Evolutionary conservation across 1,140 invertebrate species (phyloP).

Genomic region (Trichonephila clavata): DNA sequence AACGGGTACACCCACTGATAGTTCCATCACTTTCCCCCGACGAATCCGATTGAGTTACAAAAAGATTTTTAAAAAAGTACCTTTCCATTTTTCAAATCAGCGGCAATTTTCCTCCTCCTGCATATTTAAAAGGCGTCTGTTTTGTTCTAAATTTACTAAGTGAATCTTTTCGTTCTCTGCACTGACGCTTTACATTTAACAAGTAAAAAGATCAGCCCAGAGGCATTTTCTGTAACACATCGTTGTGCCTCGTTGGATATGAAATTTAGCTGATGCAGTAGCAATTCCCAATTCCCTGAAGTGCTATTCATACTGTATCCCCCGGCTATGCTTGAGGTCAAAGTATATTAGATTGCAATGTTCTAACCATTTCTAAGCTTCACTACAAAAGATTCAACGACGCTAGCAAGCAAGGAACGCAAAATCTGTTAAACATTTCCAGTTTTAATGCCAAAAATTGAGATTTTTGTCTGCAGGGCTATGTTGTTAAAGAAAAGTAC

Average conservation of each 20-base stretch:
- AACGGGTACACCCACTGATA: no score
- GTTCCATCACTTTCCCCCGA: no score
- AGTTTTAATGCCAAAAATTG: not conserved
- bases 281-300: conserved; percentile 39
- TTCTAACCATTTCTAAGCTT: not conserved
- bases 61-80: not conserved
- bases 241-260: conserved; percentile 1
- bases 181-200: not conserved
- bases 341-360: conserved; percentile 26
- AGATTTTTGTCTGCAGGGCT: conserved; percentile 1
- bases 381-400: not conserved
- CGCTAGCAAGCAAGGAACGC: not conserved
- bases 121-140: conserved; percentile 7
- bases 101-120: not conserved
- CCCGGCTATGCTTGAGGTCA: conserved; percentile 23
- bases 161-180: not conserved
- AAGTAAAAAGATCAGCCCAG: not conserved
- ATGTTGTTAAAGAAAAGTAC: not conserved
- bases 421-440: conserved; percentile 14
- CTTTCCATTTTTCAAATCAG: not conserved
- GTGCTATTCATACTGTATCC: conserved; percentile 14
- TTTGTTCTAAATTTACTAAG: not conserved
- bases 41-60: no score
- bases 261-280: conserved; percentile 38
- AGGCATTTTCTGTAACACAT: not conserved